Evolutionary conservation across 2,888 invertebrate genomes (phyloP).

Genomic region (Tribolium freemani): DNA sequence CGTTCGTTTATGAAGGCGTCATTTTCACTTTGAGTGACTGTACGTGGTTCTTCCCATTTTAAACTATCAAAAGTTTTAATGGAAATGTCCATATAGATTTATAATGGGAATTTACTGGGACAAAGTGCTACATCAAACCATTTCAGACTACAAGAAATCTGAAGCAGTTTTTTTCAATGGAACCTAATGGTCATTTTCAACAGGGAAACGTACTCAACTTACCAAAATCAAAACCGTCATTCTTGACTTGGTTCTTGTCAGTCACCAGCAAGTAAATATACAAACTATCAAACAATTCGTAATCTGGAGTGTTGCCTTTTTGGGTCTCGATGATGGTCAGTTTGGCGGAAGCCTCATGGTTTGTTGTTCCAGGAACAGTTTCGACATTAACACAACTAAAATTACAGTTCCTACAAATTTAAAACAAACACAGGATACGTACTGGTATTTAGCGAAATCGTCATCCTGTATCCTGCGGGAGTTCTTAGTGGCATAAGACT

Average conservation of each 20-base stretch:
- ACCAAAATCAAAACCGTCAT: constrained; percentile 71
- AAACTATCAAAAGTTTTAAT: no score
- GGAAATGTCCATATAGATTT: no score
- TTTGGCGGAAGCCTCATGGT: constrained; percentile 20
- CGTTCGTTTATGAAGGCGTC: no score
- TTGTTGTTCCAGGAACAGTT: constrained; percentile 19
- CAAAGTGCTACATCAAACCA: no score
- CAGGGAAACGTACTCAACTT: constrained; percentile 36
- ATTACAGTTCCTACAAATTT: not conserved
- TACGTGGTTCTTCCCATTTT: no score
- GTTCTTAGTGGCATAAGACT: constrained; percentile 73
- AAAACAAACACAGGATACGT: not conserved
- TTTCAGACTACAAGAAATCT: no score
- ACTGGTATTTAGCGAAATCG: constrained; percentile 59
- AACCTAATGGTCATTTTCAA: no score
- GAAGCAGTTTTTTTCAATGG: no score
- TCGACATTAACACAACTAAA: constrained; percentile 61
- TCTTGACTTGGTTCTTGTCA: constrained; percentile 47
- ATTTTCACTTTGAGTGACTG: no score
- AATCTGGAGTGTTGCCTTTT: constrained; percentile 53
- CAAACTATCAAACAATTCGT: constrained; percentile 56
- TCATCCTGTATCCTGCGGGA: constrained; percentile 65
- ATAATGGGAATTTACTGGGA: no score
- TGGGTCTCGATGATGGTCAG: constrained; percentile 35
- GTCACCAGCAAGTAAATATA: constrained; percentile 51